These are phyloP conservation scores for Anarsia innoxiella DNA, from an alignment of 2,888 invertebrate species.

Conservation along the genomic window DNA sequence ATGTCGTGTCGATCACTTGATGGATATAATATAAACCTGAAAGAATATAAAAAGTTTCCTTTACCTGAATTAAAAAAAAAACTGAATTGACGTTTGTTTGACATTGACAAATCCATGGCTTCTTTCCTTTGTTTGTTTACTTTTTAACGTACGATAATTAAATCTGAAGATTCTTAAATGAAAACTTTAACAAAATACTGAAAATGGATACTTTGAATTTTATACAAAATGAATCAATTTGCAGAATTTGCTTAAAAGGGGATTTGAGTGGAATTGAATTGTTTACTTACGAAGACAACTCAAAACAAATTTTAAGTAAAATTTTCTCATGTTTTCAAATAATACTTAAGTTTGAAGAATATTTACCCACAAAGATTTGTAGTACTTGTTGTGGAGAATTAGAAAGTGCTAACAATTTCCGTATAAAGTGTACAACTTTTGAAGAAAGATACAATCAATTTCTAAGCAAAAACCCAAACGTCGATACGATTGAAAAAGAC, in stretches of 20 bases:
- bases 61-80: too few relatives aligned
- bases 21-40: too few relatives aligned
- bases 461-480: conserved; percentile 5
- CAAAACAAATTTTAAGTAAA: conserved; percentile 37
- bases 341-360: conserved; percentile 29
- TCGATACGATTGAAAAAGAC: neutral
- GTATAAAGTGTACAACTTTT: conserved; percentile 45
- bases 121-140: too few relatives aligned
- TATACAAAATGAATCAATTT: too few relatives aligned
- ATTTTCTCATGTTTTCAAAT: conserved; percentile 51
- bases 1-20: too few relatives aligned
- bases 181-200: too few relatives aligned
- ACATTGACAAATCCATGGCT: too few relatives aligned
- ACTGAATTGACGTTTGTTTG: too few relatives aligned
- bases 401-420: conserved; percentile 40
- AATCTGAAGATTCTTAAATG: too few relatives aligned
- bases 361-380: conserved; percentile 46
- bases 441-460: conserved; percentile 35
- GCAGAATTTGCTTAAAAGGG: conserved; percentile 46
- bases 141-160: too few relatives aligned
- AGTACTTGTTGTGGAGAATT: conserved; percentile 41
- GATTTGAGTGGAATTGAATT: conserved; percentile 25
- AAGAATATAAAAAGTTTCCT: too few relatives aligned
- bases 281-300: conserved; percentile 28
- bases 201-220: too few relatives aligned